Evolutionary conservation across 2,113 vertebrate genomes (phyloP).

Genomic region (Mugil cephalus): DNA sequence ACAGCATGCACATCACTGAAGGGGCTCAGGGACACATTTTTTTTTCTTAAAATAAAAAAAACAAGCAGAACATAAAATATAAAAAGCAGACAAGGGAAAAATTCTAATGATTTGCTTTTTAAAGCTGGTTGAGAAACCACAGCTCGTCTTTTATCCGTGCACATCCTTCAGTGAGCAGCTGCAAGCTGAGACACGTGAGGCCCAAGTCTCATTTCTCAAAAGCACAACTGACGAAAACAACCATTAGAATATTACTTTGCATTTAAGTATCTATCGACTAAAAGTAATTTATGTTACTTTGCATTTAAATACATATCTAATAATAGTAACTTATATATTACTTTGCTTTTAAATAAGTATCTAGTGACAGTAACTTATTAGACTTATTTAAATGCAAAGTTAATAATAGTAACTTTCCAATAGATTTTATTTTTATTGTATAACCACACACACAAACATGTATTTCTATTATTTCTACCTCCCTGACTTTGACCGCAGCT

Average conservation of each 20-base stretch:
- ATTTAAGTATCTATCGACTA: too few relatives aligned
- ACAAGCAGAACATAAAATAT: background rate
- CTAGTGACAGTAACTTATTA: too few relatives aligned
- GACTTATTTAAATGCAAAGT: too few relatives aligned
- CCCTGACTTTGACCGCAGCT: background rate
- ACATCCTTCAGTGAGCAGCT: slow-evolving; percentile 29
- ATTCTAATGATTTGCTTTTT: background rate
- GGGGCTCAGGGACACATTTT: slow-evolving; percentile 7
- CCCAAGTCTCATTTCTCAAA: slow-evolving; percentile 11
- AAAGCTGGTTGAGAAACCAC: background rate
- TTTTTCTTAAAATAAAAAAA: slow-evolving; percentile 9
- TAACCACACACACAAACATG: too few relatives aligned
- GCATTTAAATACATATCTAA: too few relatives aligned
- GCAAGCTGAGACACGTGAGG: background rate
- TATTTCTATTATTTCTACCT: background rate
- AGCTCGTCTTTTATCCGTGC: background rate
- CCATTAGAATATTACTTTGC: background rate
- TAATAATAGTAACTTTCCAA: too few relatives aligned
- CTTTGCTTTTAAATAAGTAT: background rate
- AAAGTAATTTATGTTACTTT: too few relatives aligned
- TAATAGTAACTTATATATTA: too few relatives aligned
- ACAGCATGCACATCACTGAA: slow-evolving; percentile 22
- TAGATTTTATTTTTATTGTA: too few relatives aligned
- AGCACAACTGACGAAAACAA: slow-evolving; percentile 6
- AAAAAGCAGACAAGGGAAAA: background rate